Evolutionary conservation across 1,140 invertebrate genomes (phyloP), one percentile per base, ranked within the genome.

Genomic region (Drosophila chauvacae): DNA sequence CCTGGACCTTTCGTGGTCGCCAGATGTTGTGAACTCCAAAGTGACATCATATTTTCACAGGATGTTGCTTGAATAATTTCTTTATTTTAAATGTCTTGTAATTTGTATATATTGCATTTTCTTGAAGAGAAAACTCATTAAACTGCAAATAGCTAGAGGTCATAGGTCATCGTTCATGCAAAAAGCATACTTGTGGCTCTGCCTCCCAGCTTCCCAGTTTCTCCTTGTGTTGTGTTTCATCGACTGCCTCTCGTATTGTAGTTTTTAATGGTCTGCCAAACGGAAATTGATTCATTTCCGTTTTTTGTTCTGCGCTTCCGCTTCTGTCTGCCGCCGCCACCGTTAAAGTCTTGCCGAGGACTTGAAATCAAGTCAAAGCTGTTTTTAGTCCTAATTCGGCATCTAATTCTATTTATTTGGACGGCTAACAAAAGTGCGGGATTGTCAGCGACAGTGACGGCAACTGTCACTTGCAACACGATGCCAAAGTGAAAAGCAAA

Each of bases 211-310:
- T 72, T 72, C 37, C 18, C 30, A 42, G 41, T 42, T 42, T 18
- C n/a, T 1, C 20, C 13, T 69, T 30, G 39, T 41, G 50, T 23
- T 48, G 28, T 7, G 63, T 28, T 68, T 26, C 48, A 57, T 62
- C 44, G 41, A 53, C 65, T 68, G 73, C 81, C 50, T 88, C 77
- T 23, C 23, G 72, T 83, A 87, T 84, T 48, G 47, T 48, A 48
- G 47, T 48, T 48, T 88, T 81, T 88, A 90, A 88, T 85, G 81
- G 85, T 85, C 63, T 90, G 85, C 77, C 60, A 48, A 75, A 78
- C 77, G 85, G 85, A 88, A 88, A 88, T 88, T 88, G 85, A 88
- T 88, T 88, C 81, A 88, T 88, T 88, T 88, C 85, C 85, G 74
- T 65, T 90, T 80, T 80, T 71, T 81, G 84, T 72, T 81, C 76